A percentile compares a stretch with the other conserved stretches of the same genome.
phyloP scores from a whole-genome alignment of 2,797 vertebrate genomes.

The Garrulus glandarius region DNA sequence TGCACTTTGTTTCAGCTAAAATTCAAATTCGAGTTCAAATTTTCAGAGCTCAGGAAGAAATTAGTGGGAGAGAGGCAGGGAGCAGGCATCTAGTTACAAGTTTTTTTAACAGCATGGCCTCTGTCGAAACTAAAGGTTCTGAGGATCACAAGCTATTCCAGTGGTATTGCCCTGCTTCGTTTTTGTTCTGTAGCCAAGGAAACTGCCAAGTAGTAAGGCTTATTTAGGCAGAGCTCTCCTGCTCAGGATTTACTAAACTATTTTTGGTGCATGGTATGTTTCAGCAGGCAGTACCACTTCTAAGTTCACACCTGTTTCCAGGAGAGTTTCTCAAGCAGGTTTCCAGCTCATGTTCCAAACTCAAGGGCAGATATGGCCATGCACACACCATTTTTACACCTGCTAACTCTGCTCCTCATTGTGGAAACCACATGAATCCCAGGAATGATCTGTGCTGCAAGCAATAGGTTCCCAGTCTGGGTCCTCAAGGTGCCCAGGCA shows the following conservation, averaged over 20 bases:
- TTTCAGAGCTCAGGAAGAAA: neutral
- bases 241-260: neutral
- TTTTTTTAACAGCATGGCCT: neutral
- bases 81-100: neutral
- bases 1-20: neutral
- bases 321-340: neutral
- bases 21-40: neutral
- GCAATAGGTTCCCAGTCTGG: neutral
- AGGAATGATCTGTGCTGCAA: neutral
- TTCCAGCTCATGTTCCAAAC: neutral
- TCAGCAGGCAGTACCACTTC: neutral
- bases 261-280: neutral
- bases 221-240: neutral
- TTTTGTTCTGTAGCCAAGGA: constrained; percentile 10
- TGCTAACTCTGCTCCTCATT: neutral
- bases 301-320: neutral
- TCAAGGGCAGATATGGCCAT: neutral
- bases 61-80: rapidly evolving
- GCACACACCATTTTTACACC: neutral
- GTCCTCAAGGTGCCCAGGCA: neutral
- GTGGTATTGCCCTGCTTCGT: neutral
- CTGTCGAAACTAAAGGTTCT: neutral
- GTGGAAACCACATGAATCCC: neutral
- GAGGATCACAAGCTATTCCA: neutral
- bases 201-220: neutral